Evolutionary conservation across 2,797 vertebrate species (phyloP).

Genomic region (Sebastes nivosus): DNA sequence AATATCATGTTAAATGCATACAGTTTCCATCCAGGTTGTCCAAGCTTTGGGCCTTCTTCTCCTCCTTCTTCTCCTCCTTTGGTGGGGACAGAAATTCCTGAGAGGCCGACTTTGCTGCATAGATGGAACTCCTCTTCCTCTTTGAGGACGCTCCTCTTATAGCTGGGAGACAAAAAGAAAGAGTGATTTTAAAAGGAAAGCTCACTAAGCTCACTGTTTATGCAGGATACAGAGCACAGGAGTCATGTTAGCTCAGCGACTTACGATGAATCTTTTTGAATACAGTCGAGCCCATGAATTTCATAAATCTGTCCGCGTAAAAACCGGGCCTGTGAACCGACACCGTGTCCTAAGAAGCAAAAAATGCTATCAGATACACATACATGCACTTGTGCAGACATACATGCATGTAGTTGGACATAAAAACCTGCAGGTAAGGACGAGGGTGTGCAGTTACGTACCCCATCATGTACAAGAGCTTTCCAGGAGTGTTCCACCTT

Average conservation of each 20-base stretch:
- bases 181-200: background rate
- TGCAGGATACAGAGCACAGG: background rate
- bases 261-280: conserved; percentile 94
- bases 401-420: background rate
- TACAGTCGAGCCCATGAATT: conserved; percentile 93
- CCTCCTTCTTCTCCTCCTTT: conserved; percentile 85
- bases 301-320: conserved; percentile 95
- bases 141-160: conserved; percentile 90
- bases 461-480: conserved; percentile 94
- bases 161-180: conserved; percentile 72
- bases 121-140: conserved; percentile 87
- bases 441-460: conserved; percentile 59
- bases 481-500: conserved; percentile 98
- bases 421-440: background rate
- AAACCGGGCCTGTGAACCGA: conserved; percentile 95
- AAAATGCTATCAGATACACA: background rate
- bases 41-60: conserved; percentile 88
- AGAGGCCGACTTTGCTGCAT: conserved; percentile 85
- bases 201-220: too few species aligned
- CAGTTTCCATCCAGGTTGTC: conserved; percentile 92
- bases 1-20: conserved; percentile 48
- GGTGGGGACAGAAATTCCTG: conserved; percentile 87
- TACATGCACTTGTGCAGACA: background rate
- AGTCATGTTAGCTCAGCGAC: conserved; percentile 17
- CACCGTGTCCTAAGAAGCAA: conserved; percentile 87